Percentiles rank a stretch among this genome's conserved stretches.
These are phyloP conservation scores for Mycetomoellerius zeteki DNA, from an alignment of 1,140 invertebrate genomes.

Conservation along the genomic window DNA sequence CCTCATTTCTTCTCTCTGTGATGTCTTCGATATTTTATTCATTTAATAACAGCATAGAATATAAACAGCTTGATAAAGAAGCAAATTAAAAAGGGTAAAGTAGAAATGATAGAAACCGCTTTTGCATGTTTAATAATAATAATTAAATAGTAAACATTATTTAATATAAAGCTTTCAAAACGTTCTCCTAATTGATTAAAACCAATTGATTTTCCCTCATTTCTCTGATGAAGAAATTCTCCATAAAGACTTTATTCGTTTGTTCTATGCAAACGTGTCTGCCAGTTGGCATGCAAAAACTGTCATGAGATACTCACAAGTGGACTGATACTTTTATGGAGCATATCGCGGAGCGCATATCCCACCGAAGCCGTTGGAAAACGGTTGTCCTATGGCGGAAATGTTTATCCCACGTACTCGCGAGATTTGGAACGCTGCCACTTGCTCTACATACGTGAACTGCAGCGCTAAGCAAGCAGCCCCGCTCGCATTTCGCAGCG, in stretches of 20 bases:
- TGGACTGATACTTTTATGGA: constrained; percentile 51
- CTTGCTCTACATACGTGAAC: constrained; percentile 84
- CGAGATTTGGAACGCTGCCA: constrained; percentile 85
- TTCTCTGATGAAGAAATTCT: neutral
- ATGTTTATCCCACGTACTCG: constrained; percentile 81
- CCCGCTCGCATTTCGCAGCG: constrained; percentile 77
- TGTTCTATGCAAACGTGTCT: neutral
- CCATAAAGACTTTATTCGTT: neutral
- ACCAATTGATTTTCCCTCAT: constrained; percentile 5
- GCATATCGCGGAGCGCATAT: constrained; percentile 24
- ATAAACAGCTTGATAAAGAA: neutral
- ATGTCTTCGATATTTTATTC: neutral
- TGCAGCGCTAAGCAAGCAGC: constrained; percentile 77
- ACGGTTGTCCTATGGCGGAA: constrained; percentile 77
- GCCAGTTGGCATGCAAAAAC: constrained; percentile 20
- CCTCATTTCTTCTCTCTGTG: neutral
- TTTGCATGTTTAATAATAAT: neutral
- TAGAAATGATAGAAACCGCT: neutral
- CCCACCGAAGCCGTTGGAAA: constrained; percentile 57
- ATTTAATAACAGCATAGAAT: constrained; percentile 10
- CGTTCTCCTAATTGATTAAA: neutral
- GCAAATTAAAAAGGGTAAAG: neutral
- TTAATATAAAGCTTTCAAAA: neutral
- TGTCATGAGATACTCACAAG: constrained; percentile 8
- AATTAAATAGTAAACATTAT: constrained; percentile 11